Percentiles rank a stretch among this genome's conserved stretches.
Evolutionary conservation across 2,113 vertebrate genomes (phyloP).

Genomic region (Alexandromys fortis): DNA sequence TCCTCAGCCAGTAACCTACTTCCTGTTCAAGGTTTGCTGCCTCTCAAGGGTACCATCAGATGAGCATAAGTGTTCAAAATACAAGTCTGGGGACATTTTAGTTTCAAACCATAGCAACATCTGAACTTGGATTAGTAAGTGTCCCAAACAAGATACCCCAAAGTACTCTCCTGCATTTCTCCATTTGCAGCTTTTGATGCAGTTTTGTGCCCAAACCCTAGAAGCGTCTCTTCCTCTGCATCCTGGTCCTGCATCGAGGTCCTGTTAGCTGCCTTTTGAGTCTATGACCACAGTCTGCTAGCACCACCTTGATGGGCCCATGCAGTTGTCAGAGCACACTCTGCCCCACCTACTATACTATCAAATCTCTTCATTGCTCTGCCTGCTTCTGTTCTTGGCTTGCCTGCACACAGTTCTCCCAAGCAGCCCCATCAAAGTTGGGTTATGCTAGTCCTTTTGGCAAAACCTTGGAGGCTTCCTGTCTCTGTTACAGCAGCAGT

Average conservation of each 20-base stretch:
- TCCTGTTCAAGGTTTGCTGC: neutral
- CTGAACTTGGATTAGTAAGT: neutral
- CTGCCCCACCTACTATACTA: neutral
- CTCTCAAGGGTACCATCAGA: neutral
- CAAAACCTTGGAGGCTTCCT: neutral
- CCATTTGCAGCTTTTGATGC: neutral
- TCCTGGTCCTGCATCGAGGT: neutral
- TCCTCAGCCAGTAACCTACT: neutral
- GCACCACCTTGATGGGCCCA: accelerated
- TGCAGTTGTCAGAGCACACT: neutral
- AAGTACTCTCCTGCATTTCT: neutral
- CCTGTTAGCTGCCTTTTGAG: neutral
- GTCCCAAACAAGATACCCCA: neutral
- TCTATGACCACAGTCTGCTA: accelerated
- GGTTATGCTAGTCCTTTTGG: neutral
- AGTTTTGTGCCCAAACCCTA: neutral
- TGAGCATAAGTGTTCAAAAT: neutral
- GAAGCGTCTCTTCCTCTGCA: neutral
- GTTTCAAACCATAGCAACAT: neutral
- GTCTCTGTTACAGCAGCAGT: neutral
- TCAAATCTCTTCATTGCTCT: accelerated
- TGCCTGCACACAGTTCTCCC: neutral
- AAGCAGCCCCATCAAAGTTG: neutral
- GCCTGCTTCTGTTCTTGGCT: neutral
- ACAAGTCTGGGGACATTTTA: neutral